These are phyloP conservation scores for Orchesella cincta DNA, from an alignment of 1,140 invertebrate species.

Conservation along the genomic window DNA sequence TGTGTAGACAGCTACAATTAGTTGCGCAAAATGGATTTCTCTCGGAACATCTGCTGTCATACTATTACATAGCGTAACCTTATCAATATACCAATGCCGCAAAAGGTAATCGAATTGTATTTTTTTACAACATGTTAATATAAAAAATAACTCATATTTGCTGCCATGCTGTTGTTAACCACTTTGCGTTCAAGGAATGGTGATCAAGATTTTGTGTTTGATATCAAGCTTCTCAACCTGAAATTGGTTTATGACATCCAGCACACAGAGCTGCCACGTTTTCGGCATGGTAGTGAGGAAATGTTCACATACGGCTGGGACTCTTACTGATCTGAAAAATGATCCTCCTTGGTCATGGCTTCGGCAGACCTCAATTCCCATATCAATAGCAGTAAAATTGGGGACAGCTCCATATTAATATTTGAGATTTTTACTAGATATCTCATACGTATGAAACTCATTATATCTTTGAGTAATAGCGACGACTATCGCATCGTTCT, in stretches of 20 bases:
- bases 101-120: too few relatives aligned
- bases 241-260: constrained; percentile 95
- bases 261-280: constrained; percentile 94
- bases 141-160: constrained; percentile 35
- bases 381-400: neutral
- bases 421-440: neutral
- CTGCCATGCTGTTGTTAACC: too few relatives aligned
- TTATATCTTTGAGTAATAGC: too few relatives aligned
- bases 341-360: constrained; percentile 91
- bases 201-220: neutral
- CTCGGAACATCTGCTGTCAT: constrained; percentile 98
- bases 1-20: constrained; percentile 98
- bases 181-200: neutral
- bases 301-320: constrained; percentile 94
- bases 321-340: constrained; percentile 96
- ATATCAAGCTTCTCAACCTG: constrained; percentile 61
- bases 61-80: too few relatives aligned
- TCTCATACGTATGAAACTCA: too few relatives aligned
- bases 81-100: too few relatives aligned
- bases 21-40: constrained; percentile 99
- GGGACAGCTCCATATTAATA: neutral
- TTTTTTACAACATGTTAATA: constrained; percentile 75
- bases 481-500: too few relatives aligned
- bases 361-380: constrained; percentile 84
- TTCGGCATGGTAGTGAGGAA: constrained; percentile 96